phyloP scores from a whole-genome alignment of 2,888 invertebrate genomes.

The Hypomecis punctinalis region DNA sequence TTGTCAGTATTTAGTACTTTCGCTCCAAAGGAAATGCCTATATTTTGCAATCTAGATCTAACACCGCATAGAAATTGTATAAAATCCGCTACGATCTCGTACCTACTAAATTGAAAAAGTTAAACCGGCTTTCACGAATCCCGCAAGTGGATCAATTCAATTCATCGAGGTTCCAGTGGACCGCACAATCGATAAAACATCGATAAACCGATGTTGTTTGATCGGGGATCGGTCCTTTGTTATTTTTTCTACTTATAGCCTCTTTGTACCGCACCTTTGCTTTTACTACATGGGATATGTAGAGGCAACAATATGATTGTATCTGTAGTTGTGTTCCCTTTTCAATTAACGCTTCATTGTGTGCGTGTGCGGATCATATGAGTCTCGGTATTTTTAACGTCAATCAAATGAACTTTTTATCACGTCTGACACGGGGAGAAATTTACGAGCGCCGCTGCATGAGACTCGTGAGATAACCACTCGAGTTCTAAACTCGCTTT shows the following conservation, averaged over 20 bases:
- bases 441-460: constrained; percentile 22
- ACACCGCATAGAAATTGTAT: constrained; percentile 8
- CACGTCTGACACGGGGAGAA: constrained; percentile 14
- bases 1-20: constrained; percentile 3
- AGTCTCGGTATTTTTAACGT: constrained; percentile 28
- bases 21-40: constrained; percentile 10
- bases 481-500: constrained; percentile 25
- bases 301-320: background rate
- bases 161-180: constrained; percentile 12
- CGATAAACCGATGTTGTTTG: constrained; percentile 17
- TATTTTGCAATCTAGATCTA: constrained; percentile 13
- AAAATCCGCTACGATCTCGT: constrained; percentile 18
- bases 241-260: constrained; percentile 11
- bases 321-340: constrained; percentile 11
- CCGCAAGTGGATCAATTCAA: constrained; percentile 19
- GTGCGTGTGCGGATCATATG: constrained; percentile 8
- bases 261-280: constrained; percentile 6
- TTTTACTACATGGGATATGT: constrained; percentile 5
- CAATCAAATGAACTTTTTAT: constrained; percentile 29
- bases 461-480: constrained; percentile 25
- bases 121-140: constrained; percentile 16
- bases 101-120: constrained; percentile 21
- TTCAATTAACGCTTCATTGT: constrained; percentile 21
- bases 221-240: constrained; percentile 14
- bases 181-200: constrained; percentile 14